A percentile compares a stretch with the other conserved stretches of the same genome.
Evolutionary conservation across 1,140 invertebrate species (phyloP).

Genomic region (Brachionus asplanchnoidis): DNA sequence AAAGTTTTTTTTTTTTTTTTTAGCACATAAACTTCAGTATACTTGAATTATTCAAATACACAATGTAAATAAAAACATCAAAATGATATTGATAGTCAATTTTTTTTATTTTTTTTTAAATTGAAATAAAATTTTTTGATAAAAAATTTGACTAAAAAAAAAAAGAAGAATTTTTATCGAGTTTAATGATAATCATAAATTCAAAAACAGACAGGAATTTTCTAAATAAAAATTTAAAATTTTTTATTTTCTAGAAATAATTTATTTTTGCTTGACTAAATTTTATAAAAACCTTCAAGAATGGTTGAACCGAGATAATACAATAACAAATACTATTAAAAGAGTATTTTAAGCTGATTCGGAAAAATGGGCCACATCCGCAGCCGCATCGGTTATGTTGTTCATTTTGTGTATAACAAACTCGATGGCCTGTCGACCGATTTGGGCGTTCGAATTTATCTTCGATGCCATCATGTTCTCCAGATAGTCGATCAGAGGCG

Average conservation of each 20-base stretch:
- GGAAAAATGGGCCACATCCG: conserved; percentile 6
- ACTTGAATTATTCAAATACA: too few species aligned
- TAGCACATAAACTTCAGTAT: too few species aligned
- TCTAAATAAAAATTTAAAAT: neutral
- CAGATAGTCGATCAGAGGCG: conserved; percentile 17
- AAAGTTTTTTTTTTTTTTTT: too few species aligned
- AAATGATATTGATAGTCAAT: too few species aligned
- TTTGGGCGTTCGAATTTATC: conserved; percentile 16
- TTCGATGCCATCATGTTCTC: conserved; percentile 11
- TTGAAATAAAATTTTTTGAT: too few species aligned
- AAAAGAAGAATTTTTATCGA: too few species aligned
- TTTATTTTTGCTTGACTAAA: conserved; percentile 15
- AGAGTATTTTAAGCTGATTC: neutral
- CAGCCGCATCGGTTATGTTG: conserved; percentile 23
- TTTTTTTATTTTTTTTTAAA: too few species aligned
- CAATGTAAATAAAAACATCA: too few species aligned
- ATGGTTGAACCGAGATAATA: conserved; percentile 17
- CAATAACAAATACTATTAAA: conserved; percentile 5
- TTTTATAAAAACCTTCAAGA: neutral
- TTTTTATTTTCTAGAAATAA: neutral
- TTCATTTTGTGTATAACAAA: conserved; percentile 41
- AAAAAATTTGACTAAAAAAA: too few species aligned
- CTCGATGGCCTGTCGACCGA: conserved; percentile 38
- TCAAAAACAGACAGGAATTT: too few species aligned
- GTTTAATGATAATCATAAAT: too few species aligned